phyloP scores from a whole-genome alignment of 1,140 invertebrate genomes.

The Diachasmimorpha longicaudata region DNA sequence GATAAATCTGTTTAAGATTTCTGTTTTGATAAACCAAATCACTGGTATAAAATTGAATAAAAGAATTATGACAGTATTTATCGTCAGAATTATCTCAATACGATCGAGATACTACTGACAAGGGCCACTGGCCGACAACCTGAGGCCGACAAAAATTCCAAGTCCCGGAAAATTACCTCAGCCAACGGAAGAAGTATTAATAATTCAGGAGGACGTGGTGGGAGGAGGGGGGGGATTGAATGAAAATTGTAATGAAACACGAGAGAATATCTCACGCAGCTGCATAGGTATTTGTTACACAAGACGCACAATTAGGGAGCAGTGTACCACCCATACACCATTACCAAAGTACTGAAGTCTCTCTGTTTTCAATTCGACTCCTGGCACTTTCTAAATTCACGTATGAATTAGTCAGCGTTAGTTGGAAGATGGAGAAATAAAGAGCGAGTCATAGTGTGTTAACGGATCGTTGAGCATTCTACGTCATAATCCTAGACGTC shows the following conservation, averaged over 20 bases:
- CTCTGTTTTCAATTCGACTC: constrained; percentile 17
- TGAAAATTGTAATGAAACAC: neutral
- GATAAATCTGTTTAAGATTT: neutral
- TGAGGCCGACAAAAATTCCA: neutral
- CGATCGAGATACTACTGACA: neutral
- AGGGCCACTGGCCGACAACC: neutral
- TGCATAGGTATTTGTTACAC: neutral
- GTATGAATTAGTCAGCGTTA: constrained; percentile 37
- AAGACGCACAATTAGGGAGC: constrained; percentile 4
- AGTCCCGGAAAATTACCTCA: neutral
- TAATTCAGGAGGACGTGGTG: too few relatives aligned
- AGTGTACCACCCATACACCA: neutral
- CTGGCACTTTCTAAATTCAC: constrained; percentile 45
- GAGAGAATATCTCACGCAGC: neutral
- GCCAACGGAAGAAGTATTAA: neutral
- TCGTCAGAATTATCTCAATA: neutral
- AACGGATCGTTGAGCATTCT: constrained; percentile 11
- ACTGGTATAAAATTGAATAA: neutral
- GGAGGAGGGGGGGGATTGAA: neutral
- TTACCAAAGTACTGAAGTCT: neutral
- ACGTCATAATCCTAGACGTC: neutral
- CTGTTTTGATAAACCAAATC: neutral
- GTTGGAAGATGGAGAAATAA: constrained; percentile 10
- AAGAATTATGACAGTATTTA: neutral
- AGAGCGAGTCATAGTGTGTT: constrained; percentile 12